Evolutionary conservation across 2,797 vertebrate species (phyloP), one percentile per base, ranked within the genome.

Genomic region (Ctenosaura bakeri): DNA sequence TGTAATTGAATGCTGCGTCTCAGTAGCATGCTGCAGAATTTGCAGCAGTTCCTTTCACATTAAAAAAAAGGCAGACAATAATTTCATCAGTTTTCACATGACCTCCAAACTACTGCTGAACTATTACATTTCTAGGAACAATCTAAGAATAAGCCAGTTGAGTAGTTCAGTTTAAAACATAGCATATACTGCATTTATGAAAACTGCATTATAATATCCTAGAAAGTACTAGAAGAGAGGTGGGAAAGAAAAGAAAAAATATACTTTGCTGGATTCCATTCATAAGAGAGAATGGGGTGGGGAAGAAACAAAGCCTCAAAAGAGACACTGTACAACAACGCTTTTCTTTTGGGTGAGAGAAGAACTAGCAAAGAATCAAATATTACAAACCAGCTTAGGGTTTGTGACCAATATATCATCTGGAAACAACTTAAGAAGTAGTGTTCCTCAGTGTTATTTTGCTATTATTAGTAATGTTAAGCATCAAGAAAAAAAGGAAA

Each of bases 391-490:
- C 94, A 94, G 92, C 96, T 96, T 94, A 85, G 91, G 96, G 95
- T 94, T 96, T 92, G 95, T 91, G 94, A 95, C 90, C 91, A 50
- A 90, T 32, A 96, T 91, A 95, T 95, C 95, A 95, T 91, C 88
- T 1, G 86, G 93, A 93, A 95, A 94, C 94, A 95, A 97, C 89
- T 94, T 94, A 82, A 73, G 93, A 94, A 95, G 96, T 94, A 96
- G 97, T 97, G 94, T 96, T 97, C 96, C 95, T 96, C 96, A 95
- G 95, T 93, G 96, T 96, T 96, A 96, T 94, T 94, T 90, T 95
- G 95, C 97, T 94, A 95, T 95, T 92, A 95, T 97, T 97, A 98
- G 97, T 97, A 97, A 97, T 96, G 97, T 96, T 97, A 97, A 97
- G 97, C 96, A 96, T 97, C 94, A 96, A 96, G 96, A 95, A 97